Evolutionary conservation across 2,797 vertebrate genomes (phyloP), one percentile per base, ranked within the genome.

Genomic region (Sebastes vulpes): DNA sequence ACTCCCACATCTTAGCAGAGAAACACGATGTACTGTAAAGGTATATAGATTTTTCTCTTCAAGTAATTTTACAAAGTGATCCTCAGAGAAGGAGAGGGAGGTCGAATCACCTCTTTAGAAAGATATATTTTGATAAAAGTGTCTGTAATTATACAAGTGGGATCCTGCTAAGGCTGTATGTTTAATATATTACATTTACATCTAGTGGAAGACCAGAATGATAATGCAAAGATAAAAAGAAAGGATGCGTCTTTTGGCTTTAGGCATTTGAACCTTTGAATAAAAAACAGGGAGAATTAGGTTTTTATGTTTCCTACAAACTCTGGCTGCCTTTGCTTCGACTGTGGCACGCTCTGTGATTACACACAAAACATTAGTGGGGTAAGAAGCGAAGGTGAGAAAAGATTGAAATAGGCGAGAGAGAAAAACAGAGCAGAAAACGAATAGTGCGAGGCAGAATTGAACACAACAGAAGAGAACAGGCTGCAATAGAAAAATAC

Each of bases 401-500:
- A 84, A 81, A 84, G 75, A 87, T 61, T 78, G 79, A 91, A 89
- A 90, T 54, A 61, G 73, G 50, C 20, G 16, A 71, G 69, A 2
- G 66, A 35, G 10, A 54, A 53, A 50, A 50, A 53, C 32, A 52
- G 20, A 42, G 59, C 61, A 83, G 79, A 88, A 87, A 92, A 89
- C 79, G 77, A 90, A 87, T 64, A 72, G 85, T 23, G 77, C 65
- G 16, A 74, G 71, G 68, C 73, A 88, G 82, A 91, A 93, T 82
- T 85, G 85, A 92, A 89, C 72, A 90, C 72, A 91, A 86, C 81
- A 85, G 86, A 84, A 68, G 54, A 90, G 84, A 83, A 91, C 78
- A 75, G 84, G 73, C 89, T 81, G 88, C 89, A 89, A 92, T 91
- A 90, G 84, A 90, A 90, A 90, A 85, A 89, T 83, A 81, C 87